phyloP scores from a whole-genome alignment of 2,113 vertebrate species.

The Polypterus bichir region DNA sequence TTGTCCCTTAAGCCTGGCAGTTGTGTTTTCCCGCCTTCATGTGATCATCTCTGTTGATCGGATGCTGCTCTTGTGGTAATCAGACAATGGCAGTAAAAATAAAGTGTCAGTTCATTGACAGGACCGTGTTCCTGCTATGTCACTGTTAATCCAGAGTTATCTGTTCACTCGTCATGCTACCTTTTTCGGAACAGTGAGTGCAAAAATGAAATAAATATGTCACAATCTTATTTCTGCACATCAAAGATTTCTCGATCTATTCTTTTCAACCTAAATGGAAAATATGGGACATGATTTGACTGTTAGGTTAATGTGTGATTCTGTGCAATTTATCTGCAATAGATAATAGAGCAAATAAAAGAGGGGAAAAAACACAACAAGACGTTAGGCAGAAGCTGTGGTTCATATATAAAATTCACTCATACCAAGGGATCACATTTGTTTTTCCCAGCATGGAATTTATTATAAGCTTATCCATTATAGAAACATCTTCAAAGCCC shows the following conservation, averaged over 20 bases:
- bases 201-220: conserved; percentile 39
- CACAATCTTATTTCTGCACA: conserved; percentile 47
- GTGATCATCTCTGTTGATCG: conserved; percentile 83
- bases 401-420: too few relatives aligned
- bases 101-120: conserved; percentile 72
- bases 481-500: too few relatives aligned
- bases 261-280: conserved; percentile 38
- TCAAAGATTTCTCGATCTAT: conserved; percentile 42
- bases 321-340: too few relatives aligned
- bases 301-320: too few relatives aligned
- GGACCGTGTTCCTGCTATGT: conserved; percentile 62
- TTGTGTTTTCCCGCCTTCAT: conserved; percentile 93
- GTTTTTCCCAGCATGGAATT: too few relatives aligned
- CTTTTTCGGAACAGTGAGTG: conserved; percentile 31
- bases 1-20: conserved; percentile 74
- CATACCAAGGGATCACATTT: too few relatives aligned
- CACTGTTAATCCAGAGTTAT: conserved; percentile 67
- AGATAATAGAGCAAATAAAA: too few relatives aligned
- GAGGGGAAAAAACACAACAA: too few relatives aligned
- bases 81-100: conserved; percentile 74
- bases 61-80: conserved; percentile 61
- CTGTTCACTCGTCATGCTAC: conserved; percentile 28
- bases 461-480: too few relatives aligned
- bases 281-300: conserved; percentile 31
- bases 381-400: too few relatives aligned